These are phyloP conservation scores for Fistularia tabacaria DNA, from an alignment of 2,797 vertebrate genomes.

Conservation along the genomic window DNA sequence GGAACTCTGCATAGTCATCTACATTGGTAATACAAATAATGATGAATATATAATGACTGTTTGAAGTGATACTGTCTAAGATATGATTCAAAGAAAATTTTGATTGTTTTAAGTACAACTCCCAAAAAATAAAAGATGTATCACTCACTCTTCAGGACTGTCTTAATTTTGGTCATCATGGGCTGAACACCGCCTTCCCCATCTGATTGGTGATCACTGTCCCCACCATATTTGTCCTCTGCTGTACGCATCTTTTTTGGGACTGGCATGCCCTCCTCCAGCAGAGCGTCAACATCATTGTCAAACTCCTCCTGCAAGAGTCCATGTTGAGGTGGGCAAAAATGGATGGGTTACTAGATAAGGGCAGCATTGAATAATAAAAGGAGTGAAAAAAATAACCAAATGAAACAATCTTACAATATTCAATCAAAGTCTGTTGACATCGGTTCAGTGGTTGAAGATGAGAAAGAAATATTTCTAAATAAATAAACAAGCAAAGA, in stretches of 20 bases:
- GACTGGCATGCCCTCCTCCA: constrained; percentile 94
- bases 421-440: background rate
- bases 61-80: no score
- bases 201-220: constrained; percentile 93
- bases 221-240: constrained; percentile 84
- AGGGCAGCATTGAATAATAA: constrained; percentile 2
- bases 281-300: constrained; percentile 95
- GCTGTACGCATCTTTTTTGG: constrained; percentile 91
- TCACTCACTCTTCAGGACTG: constrained; percentile 96
- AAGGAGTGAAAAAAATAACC: background rate
- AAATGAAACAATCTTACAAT: background rate
- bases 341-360: constrained; percentile 17
- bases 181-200: constrained; percentile 95
- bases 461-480: no score
- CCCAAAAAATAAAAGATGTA: background rate
- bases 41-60: background rate
- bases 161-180: constrained; percentile 99
- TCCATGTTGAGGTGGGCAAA: constrained; percentile 48
- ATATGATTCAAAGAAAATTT: no score
- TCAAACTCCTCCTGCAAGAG: constrained; percentile 95
- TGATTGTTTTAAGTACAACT: no score
- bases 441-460: no score
- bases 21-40: background rate
- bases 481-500: no score
- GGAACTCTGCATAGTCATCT: background rate